phyloP scores from a whole-genome alignment of 1,140 invertebrate genomes.

The Rhopalosiphum maidis region DNA sequence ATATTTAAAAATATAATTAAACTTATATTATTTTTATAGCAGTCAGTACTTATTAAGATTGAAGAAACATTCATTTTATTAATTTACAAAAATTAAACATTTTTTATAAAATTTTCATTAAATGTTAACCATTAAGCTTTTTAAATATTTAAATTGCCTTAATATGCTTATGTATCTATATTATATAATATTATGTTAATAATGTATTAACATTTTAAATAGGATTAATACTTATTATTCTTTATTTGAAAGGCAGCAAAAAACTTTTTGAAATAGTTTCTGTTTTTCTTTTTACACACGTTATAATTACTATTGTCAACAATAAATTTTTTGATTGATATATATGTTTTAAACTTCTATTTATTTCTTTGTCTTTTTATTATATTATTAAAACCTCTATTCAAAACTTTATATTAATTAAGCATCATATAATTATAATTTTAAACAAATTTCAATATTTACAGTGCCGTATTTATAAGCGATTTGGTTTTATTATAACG shows the following conservation, averaged over 20 bases:
- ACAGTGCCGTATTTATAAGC: not conserved
- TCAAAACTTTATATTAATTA: too few species aligned
- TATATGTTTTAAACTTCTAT: not conserved
- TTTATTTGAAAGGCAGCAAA: not conserved
- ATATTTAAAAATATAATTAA: too few species aligned
- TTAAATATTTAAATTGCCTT: not conserved
- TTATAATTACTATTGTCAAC: not conserved
- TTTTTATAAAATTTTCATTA: too few species aligned
- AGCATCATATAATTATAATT: too few species aligned
- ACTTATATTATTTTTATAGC: too few species aligned
- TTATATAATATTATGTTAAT: not conserved
- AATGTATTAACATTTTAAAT: not conserved
- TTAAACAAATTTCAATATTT: not conserved
- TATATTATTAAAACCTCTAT: not conserved
- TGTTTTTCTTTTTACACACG: not conserved
- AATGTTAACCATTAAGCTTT: not conserved
- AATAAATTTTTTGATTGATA: not conserved
- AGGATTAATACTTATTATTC: not conserved
- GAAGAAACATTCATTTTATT: too few species aligned
- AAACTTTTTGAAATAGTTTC: not conserved
- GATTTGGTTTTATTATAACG: not conserved
- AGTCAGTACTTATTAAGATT: too few species aligned
- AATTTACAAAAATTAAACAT: too few species aligned
- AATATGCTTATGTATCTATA: not conserved
- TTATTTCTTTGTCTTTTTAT: not conserved